Conservation (phyloP, 2,888 invertebrate species). For the Leptogaster cylindrica region DNA sequence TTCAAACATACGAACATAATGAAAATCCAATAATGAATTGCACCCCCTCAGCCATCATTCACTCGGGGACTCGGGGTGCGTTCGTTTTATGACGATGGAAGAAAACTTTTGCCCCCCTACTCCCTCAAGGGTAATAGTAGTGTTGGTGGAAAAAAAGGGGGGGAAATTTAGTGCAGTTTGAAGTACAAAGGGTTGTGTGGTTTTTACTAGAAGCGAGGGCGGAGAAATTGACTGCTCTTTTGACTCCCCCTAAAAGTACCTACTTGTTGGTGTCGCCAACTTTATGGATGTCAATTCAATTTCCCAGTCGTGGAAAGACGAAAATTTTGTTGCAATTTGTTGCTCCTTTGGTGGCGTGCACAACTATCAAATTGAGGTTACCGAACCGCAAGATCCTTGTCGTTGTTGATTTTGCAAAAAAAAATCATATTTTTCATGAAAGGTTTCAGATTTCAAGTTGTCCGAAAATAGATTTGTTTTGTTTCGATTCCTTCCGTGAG, state of each 20-base stretch:
- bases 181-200: slow-evolving; percentile 26
- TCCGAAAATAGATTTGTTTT: slow-evolving; percentile 9
- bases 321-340: slow-evolving; percentile 36
- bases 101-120: neutral
- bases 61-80: neutral
- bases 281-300: slow-evolving; percentile 41
- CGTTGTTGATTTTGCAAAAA: no score
- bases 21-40: slow-evolving; percentile 43
- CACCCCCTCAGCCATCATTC: slow-evolving; percentile 16
- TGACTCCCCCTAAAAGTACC: slow-evolving; percentile 23
- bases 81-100: neutral
- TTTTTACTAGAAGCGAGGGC: no score
- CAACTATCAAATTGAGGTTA: slow-evolving; percentile 26
- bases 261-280: slow-evolving; percentile 42
- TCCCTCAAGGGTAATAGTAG: neutral
- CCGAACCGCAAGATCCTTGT: slow-evolving; percentile 16
- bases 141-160: neutral
- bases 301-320: slow-evolving; percentile 16
- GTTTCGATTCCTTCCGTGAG: neutral
- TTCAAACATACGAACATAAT: slow-evolving; percentile 45
- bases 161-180: slow-evolving; percentile 25
- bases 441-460: slow-evolving; percentile 22
- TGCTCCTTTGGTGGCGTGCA: slow-evolving; percentile 30
- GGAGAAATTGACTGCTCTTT: slow-evolving; percentile 15
- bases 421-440: no score